A percentile compares a stretch with the other conserved stretches of the same genome.
Evolutionary conservation across 2,113 vertebrate genomes (phyloP).

Genomic region (Rutilus rutilus): DNA sequence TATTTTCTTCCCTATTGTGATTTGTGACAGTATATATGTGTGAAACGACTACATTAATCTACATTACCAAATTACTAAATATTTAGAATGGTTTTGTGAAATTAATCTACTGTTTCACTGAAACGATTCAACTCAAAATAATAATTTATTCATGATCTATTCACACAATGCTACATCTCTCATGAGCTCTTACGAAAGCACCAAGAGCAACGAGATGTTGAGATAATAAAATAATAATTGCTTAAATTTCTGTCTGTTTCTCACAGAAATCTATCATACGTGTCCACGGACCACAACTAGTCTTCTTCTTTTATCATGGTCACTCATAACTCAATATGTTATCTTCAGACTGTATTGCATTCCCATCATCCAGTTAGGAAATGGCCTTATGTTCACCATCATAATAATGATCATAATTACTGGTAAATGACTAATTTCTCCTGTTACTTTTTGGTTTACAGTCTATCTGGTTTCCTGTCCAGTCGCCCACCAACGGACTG

Average conservation of each 20-base stretch:
- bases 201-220: background rate
- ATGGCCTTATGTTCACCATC: background rate
- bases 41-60: background rate
- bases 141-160: background rate
- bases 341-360: background rate
- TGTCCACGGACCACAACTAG: background rate
- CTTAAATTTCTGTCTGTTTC: background rate
- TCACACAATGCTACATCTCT: background rate
- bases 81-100: background rate
- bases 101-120: background rate
- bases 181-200: background rate
- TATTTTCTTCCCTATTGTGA: too few species aligned
- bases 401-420: conserved; percentile 19
- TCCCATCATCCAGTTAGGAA: background rate
- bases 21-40: too few species aligned
- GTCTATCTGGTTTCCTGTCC: background rate
- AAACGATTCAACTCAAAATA: background rate
- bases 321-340: background rate
- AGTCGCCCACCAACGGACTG: conserved; percentile 10
- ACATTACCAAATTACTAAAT: background rate
- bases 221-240: background rate
- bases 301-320: background rate
- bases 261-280: background rate
- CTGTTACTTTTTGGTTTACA: conserved; percentile 20
- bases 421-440: background rate